Evolutionary conservation across 2,113 vertebrate genomes (phyloP).

Genomic region (Rhodinocichla rosea): DNA sequence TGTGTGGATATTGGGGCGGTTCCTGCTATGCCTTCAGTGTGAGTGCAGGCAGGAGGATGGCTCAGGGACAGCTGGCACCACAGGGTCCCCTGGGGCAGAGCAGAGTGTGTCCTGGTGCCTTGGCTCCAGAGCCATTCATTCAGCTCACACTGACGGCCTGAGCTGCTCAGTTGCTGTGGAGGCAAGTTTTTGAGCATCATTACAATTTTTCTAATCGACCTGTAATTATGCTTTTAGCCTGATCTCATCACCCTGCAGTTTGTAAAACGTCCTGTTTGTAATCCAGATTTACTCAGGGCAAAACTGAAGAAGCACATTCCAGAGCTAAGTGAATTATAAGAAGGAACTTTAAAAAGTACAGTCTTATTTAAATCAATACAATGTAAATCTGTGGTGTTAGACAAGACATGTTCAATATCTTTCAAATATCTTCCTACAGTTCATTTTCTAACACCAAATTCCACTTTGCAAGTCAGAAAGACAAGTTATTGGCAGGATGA

Average conservation of each 20-base stretch:
- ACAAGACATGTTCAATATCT: neutral
- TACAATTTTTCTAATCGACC: neutral
- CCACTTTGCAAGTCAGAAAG: neutral
- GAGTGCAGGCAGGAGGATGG: neutral
- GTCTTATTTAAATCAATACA: neutral
- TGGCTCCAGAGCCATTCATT: neutral
- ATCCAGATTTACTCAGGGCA: neutral
- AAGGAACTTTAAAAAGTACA: neutral
- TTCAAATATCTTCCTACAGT: neutral
- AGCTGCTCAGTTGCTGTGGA: neutral
- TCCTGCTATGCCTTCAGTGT: neutral
- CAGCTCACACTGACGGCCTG: accelerated
- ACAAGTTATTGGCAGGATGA: neutral
- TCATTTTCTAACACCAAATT: neutral
- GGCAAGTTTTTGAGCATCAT: neutral
- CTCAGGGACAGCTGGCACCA: neutral
- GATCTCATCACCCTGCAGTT: neutral
- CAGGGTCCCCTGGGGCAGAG: neutral
- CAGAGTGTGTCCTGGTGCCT: neutral
- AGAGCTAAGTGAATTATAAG: neutral
- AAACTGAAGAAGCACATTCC: neutral
- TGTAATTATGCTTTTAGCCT: neutral
- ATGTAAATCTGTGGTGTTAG: neutral
- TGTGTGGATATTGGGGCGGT: neutral
- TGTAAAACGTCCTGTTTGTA: neutral